Percentiles rank a stretch among this genome's conserved stretches.
Conservation (phyloP, 2,113 vertebrate species). For the Syngnathus floridae region DNA sequence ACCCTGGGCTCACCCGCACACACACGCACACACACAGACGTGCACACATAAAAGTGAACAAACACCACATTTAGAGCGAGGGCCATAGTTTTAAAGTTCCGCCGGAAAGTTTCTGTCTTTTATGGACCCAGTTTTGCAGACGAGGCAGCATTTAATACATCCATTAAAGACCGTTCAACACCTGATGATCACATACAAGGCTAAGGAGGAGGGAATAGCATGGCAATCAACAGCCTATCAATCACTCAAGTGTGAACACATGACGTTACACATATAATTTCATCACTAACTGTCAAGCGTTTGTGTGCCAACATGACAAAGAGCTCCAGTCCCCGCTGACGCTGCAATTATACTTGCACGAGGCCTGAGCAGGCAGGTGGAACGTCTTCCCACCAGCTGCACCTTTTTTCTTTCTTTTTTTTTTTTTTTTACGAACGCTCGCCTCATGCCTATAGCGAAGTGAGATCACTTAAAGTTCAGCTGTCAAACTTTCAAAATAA, state of each 20-base stretch:
- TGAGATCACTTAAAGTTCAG: conserved; percentile 69
- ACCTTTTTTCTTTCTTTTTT: conserved; percentile 28
- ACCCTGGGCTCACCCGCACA: conserved; percentile 19
- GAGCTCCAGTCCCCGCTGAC: conserved; percentile 30
- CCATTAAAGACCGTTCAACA: background rate
- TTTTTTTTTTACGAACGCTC: conserved; percentile 51
- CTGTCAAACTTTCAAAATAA: conserved; percentile 68
- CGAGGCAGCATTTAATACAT: background rate
- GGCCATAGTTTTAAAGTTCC: conserved; percentile 2
- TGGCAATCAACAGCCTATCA: conserved; percentile 7
- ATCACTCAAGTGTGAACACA: conserved; percentile 2
- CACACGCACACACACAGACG: conserved; percentile 42
- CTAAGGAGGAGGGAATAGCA: background rate
- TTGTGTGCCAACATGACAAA: conserved; percentile 18
- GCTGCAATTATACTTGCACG: conserved; percentile 39
- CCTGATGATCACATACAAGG: conserved; percentile 18
- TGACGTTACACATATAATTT: conserved; percentile 12
- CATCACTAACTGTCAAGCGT: conserved; percentile 12
- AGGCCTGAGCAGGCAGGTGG: conserved; percentile 52
- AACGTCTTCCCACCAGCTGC: conserved; percentile 53
- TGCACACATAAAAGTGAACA: conserved; percentile 27
- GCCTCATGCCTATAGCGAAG: conserved; percentile 59
- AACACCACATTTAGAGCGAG: conserved; percentile 15
- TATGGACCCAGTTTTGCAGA: background rate
- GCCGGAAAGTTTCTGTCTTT: background rate